These are phyloP conservation scores for Anthopleura sola DNA, from an alignment of 64 coral and sea anemone species.

Conservation along the genomic window DNA sequence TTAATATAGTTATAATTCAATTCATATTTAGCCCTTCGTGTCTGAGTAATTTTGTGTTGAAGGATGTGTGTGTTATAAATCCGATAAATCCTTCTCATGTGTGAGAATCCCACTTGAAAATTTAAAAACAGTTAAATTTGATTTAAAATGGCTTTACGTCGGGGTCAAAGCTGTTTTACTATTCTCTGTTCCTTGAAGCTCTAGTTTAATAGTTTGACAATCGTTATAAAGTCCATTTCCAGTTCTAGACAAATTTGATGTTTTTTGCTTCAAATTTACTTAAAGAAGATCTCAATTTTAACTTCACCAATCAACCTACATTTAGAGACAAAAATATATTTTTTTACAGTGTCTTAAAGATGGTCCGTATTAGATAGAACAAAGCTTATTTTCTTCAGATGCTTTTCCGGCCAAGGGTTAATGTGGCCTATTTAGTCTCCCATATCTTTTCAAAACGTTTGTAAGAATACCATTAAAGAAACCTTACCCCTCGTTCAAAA, in stretches of 20 bases:
- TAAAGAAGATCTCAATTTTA: no score
- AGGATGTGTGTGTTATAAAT: conserved; percentile 1
- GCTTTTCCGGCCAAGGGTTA: not conserved
- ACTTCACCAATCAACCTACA: no score
- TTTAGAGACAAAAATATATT: no score
- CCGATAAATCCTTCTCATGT: not conserved
- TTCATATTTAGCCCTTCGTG: not conserved
- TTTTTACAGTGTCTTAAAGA: no score
- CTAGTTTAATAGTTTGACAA: not conserved
- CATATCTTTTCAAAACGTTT: not conserved
- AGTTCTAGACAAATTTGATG: not conserved
- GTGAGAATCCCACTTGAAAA: not conserved
- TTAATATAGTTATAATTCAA: conserved; percentile 9
- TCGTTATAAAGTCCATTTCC: not conserved
- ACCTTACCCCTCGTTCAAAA: not conserved
- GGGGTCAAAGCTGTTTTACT: not conserved
- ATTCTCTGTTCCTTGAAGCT: not conserved
- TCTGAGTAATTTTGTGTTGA: not conserved
- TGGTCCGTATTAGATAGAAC: not conserved
- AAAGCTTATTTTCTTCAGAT: not conserved
- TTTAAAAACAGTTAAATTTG: not conserved
- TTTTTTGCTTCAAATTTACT: not conserved
- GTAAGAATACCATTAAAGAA: not conserved
- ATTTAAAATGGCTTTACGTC: not conserved
- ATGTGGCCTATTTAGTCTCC: not conserved